A percentile compares a stretch with the other conserved stretches of the same genome.
Evolutionary conservation across 2,888 invertebrate species (phyloP).

Genomic region (Caenorhabditis virilis): DNA sequence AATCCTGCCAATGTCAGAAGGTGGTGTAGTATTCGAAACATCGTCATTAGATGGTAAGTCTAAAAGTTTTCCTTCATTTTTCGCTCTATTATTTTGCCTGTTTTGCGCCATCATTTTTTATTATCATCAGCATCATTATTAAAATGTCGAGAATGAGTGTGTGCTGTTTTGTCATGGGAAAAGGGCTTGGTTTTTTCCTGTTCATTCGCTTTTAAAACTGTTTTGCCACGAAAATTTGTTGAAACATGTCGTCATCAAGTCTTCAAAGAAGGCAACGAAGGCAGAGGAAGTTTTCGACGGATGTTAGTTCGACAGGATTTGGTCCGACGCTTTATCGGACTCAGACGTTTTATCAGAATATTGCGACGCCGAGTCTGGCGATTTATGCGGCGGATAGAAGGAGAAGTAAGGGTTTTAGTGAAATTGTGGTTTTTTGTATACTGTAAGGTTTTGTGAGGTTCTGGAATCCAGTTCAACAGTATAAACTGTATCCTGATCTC

Average conservation of each 20-base stretch:
- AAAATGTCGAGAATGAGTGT: too few species aligned
- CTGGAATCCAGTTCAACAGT: too few species aligned
- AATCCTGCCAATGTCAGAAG: conserved; percentile 17
- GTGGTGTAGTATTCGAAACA: conserved; percentile 1
- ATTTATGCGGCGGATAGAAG: conserved; percentile 22
- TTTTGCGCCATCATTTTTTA: too few species aligned
- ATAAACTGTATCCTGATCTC: too few species aligned
- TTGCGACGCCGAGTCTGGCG: conserved; percentile 13
- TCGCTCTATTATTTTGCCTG: too few species aligned
- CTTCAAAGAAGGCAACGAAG: neutral
- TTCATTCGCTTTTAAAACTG: too few species aligned
- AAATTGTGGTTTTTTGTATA: neutral
- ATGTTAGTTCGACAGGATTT: conserved; percentile 2
- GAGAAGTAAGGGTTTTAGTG: conserved; percentile 25
- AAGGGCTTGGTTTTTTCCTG: too few species aligned
- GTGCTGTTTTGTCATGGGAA: too few species aligned
- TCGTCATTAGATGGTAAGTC: conserved; percentile 8
- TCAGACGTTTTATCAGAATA: conserved; percentile 14
- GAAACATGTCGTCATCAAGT: too few species aligned
- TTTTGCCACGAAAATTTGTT: too few species aligned
- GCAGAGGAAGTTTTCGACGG: conserved; percentile 20
- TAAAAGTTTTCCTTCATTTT: too few species aligned
- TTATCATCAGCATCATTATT: too few species aligned
- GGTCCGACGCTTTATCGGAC: neutral
- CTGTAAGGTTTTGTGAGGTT: neutral